A percentile compares a stretch with the other conserved stretches of the same genome.
These are phyloP conservation scores for Notechis scutatus DNA, from an alignment of 2,113 vertebrate species.

Conservation along the genomic window DNA sequence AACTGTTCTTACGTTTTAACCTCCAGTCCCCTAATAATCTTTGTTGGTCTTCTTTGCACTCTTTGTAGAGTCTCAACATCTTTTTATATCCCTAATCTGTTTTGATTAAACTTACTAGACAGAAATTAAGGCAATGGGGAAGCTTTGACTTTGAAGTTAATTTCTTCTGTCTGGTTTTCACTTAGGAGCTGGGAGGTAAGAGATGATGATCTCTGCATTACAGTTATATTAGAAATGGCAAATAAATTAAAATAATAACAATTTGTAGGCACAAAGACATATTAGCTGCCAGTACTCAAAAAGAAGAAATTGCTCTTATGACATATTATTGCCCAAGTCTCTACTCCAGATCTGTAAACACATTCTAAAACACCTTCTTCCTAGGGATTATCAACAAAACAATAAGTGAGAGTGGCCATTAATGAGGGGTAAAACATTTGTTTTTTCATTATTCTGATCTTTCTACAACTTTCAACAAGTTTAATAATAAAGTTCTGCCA, in stretches of 20 bases:
- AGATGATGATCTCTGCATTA: no score
- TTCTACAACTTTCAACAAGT: not conserved
- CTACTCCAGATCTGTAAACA: not conserved
- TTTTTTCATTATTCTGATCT: not conserved
- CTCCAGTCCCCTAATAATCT: no score
- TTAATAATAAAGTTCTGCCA: not conserved
- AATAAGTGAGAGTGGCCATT: not conserved
- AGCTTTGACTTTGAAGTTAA: no score
- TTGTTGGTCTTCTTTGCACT: no score
- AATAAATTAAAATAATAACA: not conserved
- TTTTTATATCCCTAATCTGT: no score
- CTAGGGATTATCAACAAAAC: not conserved
- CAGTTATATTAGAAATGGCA: not conserved
- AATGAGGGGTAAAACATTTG: not conserved
- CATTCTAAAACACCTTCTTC: not conserved
- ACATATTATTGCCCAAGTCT: conserved; percentile 10
- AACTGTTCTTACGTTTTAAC: no score
- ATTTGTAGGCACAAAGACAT: not conserved
- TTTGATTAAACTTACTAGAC: no score
- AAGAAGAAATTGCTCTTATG: not conserved
- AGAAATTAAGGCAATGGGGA: no score
- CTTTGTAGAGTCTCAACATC: no score
- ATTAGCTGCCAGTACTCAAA: not conserved
- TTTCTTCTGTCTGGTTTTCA: no score
- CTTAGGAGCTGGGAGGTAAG: no score